Evolutionary conservation across 2,113 vertebrate genomes (phyloP).

Genomic region (Spheniscus mendiculus): DNA sequence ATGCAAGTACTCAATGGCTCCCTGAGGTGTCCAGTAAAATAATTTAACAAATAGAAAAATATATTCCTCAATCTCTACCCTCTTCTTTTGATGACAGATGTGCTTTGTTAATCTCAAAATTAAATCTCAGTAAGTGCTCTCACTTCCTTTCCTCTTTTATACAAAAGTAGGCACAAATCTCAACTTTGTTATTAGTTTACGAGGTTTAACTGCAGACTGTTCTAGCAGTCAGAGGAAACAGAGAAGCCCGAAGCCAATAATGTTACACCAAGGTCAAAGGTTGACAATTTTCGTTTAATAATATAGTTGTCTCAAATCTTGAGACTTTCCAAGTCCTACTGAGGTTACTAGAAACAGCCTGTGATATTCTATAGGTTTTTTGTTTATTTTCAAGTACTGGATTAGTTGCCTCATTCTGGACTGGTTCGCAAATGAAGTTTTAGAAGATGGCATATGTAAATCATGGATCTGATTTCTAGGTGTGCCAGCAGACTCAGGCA

Average conservation of each 20-base stretch:
- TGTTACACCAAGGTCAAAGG: neutral
- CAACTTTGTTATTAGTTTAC: neutral
- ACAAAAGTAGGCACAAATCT: neutral
- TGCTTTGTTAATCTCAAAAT: neutral
- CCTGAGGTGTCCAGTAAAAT: neutral
- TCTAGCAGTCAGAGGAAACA: neutral
- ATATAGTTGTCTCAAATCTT: neutral
- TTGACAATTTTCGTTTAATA: neutral
- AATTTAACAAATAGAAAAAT: neutral
- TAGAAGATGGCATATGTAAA: neutral
- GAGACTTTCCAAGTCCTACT: neutral
- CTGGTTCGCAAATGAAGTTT: neutral
- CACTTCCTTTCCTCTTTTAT: neutral
- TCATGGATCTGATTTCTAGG: neutral
- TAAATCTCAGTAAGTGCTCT: neutral
- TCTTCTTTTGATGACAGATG: neutral
- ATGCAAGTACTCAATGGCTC: neutral
- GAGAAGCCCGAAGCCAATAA: neutral
- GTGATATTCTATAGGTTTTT: neutral
- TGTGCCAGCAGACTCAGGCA: neutral
- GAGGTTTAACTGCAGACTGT: neutral
- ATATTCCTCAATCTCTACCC: neutral
- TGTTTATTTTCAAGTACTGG: neutral
- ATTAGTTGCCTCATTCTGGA: neutral
- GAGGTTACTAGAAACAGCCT: neutral